Percentiles rank a stretch among this genome's conserved stretches.
These are phyloP conservation scores for Calameuta filiformis DNA, from an alignment of 2,888 invertebrate genomes.

Conservation along the genomic window DNA sequence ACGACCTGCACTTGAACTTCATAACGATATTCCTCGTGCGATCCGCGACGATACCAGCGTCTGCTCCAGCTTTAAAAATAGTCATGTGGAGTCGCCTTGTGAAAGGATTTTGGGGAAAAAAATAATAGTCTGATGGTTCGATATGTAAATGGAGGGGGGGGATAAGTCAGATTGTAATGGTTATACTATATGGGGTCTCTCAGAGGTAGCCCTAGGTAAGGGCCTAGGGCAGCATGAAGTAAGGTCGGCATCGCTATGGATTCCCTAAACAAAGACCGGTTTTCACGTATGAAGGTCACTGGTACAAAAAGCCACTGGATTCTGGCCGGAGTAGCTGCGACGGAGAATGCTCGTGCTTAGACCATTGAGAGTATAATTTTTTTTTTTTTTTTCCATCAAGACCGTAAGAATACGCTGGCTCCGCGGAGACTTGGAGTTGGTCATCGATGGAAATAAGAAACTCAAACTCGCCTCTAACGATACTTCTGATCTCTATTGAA, in stretches of 20 bases:
- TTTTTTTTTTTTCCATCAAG: too few relatives aligned
- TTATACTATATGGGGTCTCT: neutral
- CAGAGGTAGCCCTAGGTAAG: conserved; percentile 25
- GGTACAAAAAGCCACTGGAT: conserved; percentile 50
- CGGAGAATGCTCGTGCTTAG: neutral
- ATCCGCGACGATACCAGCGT: neutral
- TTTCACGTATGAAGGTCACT: conserved; percentile 63
- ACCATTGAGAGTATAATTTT: neutral
- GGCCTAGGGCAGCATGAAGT: conserved; percentile 26
- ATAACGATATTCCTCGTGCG: neutral
- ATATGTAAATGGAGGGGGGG: neutral
- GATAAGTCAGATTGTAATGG: neutral
- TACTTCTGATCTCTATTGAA: conserved; percentile 13
- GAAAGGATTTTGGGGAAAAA: neutral
- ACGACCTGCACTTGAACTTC: neutral
- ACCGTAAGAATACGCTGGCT: neutral
- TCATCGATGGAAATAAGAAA: neutral
- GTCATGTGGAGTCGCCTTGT: neutral
- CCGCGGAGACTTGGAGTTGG: neutral
- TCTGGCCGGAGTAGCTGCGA: neutral
- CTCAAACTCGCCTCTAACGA: neutral
- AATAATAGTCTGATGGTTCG: neutral
- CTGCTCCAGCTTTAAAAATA: neutral
- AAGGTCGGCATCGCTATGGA: conserved; percentile 14
- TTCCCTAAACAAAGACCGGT: conserved; percentile 58